Base-by-base conservation (phyloP, 2,888 invertebrate species). In the Archips xylosteana region DNA sequence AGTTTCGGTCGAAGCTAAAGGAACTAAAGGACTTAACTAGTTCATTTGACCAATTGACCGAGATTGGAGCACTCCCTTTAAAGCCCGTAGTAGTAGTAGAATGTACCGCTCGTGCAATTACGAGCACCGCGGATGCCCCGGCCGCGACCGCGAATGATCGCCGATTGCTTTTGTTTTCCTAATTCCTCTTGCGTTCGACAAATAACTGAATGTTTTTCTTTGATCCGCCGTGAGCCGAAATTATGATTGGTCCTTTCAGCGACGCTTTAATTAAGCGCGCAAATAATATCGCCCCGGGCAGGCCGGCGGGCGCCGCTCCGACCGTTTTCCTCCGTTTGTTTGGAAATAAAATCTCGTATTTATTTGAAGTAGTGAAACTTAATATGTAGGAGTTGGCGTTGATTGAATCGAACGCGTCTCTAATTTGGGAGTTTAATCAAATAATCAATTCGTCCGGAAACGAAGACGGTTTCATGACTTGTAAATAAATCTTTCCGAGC, bases 151-250 rank as follows among this genome's bases (percentile, higher is more conserved):
- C 6, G 12, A 15, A 51, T 15, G 0, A 47, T 36, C 67, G 32
- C 54, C 61, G 39, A 72, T 62, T 67, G 61, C 34, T 67, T 67
- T 67, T 62, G 62, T 62, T 72, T 67, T 36, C 71, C 45, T 61
- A 12, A 45, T 45, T 36, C 42, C 32, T 54, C 32, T 15, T 51
- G 47, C 5, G 32, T 34, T 23, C 45, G 15, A 54, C 15, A 62
- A 51, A 68, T 72, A 72, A 67, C 47, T 47, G 60, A 61, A 45
- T 60, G 47, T 39, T 72, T 72, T 57, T 67, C 62, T 72, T 72
- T 45, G 45, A 61, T 15, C 63, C 34, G 60, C 34, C 63, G 63
- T 12, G 47, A 23, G 42, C 64, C 62, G 13, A 47, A 63, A 57
- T 49, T 45, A 54, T 51, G n/a, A 63, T 42, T 23, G 57, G 47